Evolutionary conservation across 2,888 invertebrate genomes (phyloP).

Genomic region (Callyntrura guangdongensis): DNA sequence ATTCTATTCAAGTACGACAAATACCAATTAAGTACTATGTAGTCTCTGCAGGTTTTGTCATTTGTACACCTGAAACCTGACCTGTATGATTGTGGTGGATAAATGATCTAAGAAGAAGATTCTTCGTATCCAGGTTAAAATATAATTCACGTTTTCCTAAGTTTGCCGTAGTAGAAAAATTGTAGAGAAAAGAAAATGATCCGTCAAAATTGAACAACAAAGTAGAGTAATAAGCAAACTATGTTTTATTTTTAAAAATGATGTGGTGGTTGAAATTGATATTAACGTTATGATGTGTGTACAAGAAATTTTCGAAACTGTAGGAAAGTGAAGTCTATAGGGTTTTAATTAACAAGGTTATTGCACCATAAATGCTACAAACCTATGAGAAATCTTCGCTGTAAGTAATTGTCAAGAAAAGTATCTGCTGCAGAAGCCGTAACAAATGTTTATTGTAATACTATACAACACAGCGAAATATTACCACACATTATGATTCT

Average conservation of each 20-base stretch:
- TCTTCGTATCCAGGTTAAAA: neutral
- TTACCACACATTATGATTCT: no score
- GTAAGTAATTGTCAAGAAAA: no score
- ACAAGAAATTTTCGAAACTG: no score
- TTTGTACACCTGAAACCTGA: neutral
- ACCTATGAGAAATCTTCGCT: no score
- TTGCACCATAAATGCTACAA: no score
- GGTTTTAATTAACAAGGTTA: no score
- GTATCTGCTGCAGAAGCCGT: no score
- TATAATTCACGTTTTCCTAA: constrained; percentile 28
- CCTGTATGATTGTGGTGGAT: constrained; percentile 29
- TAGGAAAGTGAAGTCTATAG: no score
- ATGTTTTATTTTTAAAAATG: constrained; percentile 25
- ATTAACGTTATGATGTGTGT: neutral
- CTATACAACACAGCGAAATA: neutral
- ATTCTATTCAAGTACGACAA: neutral
- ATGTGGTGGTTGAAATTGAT: constrained; percentile 6
- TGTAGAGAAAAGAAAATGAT: constrained; percentile 67
- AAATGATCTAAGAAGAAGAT: no score
- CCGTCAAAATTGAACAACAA: constrained; percentile 45
- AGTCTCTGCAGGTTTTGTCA: neutral
- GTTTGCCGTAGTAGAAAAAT: constrained; percentile 64
- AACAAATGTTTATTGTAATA: no score
- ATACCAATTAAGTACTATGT: neutral
- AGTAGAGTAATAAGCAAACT: no score